Percentiles rank a stretch among this genome's conserved stretches.
Evolutionary conservation across 23 tunicate species (phyloP).

Genomic region (Halocynthia aurantium): DNA sequence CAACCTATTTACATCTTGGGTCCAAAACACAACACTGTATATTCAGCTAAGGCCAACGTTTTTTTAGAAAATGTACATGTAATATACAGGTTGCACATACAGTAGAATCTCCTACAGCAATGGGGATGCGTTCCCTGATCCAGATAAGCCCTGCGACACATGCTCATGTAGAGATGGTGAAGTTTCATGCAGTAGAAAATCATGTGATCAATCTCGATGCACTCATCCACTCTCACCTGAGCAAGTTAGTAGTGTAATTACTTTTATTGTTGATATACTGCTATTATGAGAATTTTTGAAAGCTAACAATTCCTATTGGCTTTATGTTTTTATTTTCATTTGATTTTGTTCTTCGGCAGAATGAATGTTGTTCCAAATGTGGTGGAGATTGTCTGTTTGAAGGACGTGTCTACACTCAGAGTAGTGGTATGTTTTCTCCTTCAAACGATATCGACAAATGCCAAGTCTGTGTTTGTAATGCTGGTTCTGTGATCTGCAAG

Average conservation of each 20-base stretch:
- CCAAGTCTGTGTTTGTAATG: slow-evolving; percentile 42
- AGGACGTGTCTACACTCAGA: not conserved
- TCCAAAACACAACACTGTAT: too few species aligned
- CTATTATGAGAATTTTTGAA: too few species aligned
- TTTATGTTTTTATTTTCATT: not conserved
- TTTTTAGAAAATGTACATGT: too few species aligned
- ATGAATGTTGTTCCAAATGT: slow-evolving; percentile 16
- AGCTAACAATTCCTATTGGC: not conserved
- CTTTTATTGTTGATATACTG: too few species aligned
- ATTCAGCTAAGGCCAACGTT: too few species aligned
- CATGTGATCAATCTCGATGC: not conserved
- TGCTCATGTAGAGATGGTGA: slow-evolving; percentile 57
- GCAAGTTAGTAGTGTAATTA: not conserved
- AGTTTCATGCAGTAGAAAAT: slow-evolving; percentile 37
- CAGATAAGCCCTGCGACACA: slow-evolving; percentile 24
- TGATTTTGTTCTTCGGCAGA: not conserved
- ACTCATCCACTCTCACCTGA: slow-evolving; percentile 20
- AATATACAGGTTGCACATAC: slow-evolving; percentile 20
- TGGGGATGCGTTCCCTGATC: slow-evolving; percentile 27
- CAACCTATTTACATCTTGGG: too few species aligned
- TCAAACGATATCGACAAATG: slow-evolving; percentile 23
- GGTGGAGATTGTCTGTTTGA: slow-evolving; percentile 30
- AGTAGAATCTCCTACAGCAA: slow-evolving; percentile 3
- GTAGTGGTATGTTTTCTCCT: slow-evolving; percentile 21
- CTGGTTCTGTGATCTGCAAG: slow-evolving; percentile 49